Evolutionary conservation across 2,888 invertebrate species (phyloP), one percentile per base, ranked within the genome.

Genomic region (Archaeoteleia sp.): DNA sequence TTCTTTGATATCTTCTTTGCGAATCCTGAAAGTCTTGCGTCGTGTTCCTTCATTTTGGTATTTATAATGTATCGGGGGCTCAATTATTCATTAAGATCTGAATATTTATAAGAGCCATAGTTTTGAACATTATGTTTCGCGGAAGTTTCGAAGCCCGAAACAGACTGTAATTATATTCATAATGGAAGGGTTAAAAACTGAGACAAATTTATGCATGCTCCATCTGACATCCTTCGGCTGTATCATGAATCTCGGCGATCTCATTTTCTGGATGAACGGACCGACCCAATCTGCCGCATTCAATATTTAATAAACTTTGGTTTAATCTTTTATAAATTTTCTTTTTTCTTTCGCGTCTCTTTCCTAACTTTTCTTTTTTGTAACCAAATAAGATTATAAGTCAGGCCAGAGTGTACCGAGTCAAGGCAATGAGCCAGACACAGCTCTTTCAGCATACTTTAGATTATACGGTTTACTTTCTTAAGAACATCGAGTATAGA

Each of bases 391-490:
- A 37, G 40, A 43, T 40, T 37, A 60, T 60, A 43, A 43, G 43
- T 55, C 55, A 30, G 17, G 45, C 45, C 8, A 42, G 39, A 49
- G 45, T 32, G 45, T 45, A 8, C 17, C 1, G 20, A 45, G 30
- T 9, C 25, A 35, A 23, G 17, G 54, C 54, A 35, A 43, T 43
- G 54, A 42, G 54, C 54, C 43, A 43, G 29, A 35, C 35, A 17
- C 12, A 17, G 9, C 39, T 39, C 20, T 39, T 39, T 39, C 39
- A 34, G 32, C 32, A 27, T 27, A 15, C 40, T 30, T 29, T 29
- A 27, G 58, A 35, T 60, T 49, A 35, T 42, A 60, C 49, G 49
- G 49, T 60, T 49, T 60, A 49, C 51, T 60, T 60, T 60, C 13
- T 14, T 14, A 15, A 27, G 37, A 42, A 27, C 42, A 29, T 10